Conservation (phyloP, 2,888 invertebrate genomes). For the Amiota communis region DNA sequence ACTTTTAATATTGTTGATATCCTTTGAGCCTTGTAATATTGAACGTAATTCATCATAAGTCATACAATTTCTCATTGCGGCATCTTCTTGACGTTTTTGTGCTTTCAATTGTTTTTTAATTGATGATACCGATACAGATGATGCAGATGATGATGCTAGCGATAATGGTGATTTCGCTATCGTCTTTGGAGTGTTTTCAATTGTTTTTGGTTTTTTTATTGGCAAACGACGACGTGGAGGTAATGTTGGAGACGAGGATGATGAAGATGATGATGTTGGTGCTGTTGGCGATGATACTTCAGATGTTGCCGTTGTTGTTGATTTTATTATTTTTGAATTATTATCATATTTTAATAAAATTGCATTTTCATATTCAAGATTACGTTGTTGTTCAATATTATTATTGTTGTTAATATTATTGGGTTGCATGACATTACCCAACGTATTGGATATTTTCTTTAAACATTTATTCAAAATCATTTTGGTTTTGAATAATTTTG, state of each 20-base stretch:
- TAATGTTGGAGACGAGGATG: background rate
- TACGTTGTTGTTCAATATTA: constrained; percentile 44
- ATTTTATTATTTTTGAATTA: constrained; percentile 31
- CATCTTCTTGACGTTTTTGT: constrained; percentile 3
- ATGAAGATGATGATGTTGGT: no score
- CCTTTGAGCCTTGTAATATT: constrained; percentile 54
- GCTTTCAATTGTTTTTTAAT: constrained; percentile 25
- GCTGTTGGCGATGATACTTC: background rate
- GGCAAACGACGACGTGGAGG: background rate
- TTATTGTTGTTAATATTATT: constrained; percentile 55
- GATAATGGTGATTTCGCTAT: constrained; percentile 20
- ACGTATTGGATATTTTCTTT: constrained; percentile 69
- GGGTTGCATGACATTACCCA: constrained; percentile 60
- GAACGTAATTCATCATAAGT: constrained; percentile 58
- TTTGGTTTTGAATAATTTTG: constrained; percentile 37
- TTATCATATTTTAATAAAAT: constrained; percentile 63
- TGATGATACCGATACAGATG: constrained; percentile 1
- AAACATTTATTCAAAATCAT: constrained; percentile 72
- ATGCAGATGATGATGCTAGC: background rate
- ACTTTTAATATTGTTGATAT: constrained; percentile 10
- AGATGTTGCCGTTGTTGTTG: background rate
- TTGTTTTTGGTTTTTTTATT: constrained; percentile 36
- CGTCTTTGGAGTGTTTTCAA: constrained; percentile 38
- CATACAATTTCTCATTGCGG: constrained; percentile 49
- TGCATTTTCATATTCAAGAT: constrained; percentile 66